Base-by-base conservation (phyloP, 2,113 vertebrate genomes). In the Sinocyclocheilus maitianheensis region DNA sequence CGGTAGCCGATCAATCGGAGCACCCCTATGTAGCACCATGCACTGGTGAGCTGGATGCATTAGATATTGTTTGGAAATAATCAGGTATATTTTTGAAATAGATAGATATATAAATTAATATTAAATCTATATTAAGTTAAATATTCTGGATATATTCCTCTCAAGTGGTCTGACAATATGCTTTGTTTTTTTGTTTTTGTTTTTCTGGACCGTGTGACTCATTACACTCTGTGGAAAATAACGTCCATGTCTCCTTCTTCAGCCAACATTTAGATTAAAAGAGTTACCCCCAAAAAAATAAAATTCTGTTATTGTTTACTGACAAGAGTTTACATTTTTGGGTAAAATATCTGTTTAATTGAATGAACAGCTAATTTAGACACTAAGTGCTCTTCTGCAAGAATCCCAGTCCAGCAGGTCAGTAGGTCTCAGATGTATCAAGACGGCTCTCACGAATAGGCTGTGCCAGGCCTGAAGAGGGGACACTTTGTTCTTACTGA, bases 401-500 rank as follows among this genome's bases (percentile, higher is more conserved):
- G 65, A 69, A 40, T 46, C 43, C 37, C 55, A 81, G 37, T 65
- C 58, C 22, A 46, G 22, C 3, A n/a, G 46, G 63, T 81, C 62
- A 74, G 84, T 34, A n/a, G 26, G 80, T 43, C 67, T 88, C 81
- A n/a, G 62, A 84, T 71, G 80, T n/a, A 26, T 69, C 11, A 48
- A 53, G 88, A 65, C 84, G 87, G 90, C 84, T 85, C 84, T 85
- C 90, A 91, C 88, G 58, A 92, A 93, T 91, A 87, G 87, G 69
- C 83, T 87, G 88, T 88, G 80, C 88, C 87, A 86, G 85, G 86
- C 88, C 26, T 79, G 78, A 85, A 87, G 87, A 91, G 85, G 81
- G 84, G 79, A 83, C 88, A 90, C 87, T 92, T 88, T 87, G 90
- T 93, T 91, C 90, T 86, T 90, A 92, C 92, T 89, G 90, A 91